Evolutionary conservation across 1,140 invertebrate genomes (phyloP).

Genomic region (Drosophila subobscura): DNA sequence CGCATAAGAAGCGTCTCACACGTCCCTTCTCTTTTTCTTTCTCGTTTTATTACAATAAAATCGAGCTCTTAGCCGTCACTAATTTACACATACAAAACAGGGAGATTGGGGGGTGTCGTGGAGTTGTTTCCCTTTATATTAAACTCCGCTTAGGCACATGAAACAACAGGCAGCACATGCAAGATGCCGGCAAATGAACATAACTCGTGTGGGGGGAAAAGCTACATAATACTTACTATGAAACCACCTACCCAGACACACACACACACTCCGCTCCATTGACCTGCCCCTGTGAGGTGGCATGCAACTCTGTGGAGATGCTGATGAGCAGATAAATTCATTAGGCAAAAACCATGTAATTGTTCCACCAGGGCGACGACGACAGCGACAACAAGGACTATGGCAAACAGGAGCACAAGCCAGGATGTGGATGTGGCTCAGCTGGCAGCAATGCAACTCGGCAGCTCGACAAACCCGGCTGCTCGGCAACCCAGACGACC

Average conservation of each 20-base stretch:
- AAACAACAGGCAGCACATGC: conserved; percentile 64
- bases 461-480: conserved; percentile 9
- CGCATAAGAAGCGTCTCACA: too few species aligned
- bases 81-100: too few species aligned
- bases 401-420: conserved; percentile 19
- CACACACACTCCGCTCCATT: neutral
- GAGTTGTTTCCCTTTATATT: too few species aligned
- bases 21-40: too few species aligned
- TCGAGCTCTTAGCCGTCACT: too few species aligned
- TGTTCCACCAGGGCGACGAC: conserved; percentile 75
- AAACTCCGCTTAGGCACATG: conserved; percentile 21
- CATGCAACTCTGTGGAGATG: conserved; percentile 60
- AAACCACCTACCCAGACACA: conserved; percentile 24
- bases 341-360: conserved; percentile 83
- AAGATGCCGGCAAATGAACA: conserved; percentile 72
- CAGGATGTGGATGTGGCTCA: conserved; percentile 49
- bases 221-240: conserved; percentile 83
- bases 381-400: conserved; percentile 41
- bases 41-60: too few species aligned
- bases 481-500: conserved; percentile 51
- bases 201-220: conserved; percentile 78
- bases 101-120: too few species aligned
- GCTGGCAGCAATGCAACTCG: conserved; percentile 42
- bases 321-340: conserved; percentile 83
- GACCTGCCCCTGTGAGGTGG: conserved; percentile 13